phyloP scores from a whole-genome alignment of 2,888 invertebrate species.

The Mimumesa dahlbomi region DNA sequence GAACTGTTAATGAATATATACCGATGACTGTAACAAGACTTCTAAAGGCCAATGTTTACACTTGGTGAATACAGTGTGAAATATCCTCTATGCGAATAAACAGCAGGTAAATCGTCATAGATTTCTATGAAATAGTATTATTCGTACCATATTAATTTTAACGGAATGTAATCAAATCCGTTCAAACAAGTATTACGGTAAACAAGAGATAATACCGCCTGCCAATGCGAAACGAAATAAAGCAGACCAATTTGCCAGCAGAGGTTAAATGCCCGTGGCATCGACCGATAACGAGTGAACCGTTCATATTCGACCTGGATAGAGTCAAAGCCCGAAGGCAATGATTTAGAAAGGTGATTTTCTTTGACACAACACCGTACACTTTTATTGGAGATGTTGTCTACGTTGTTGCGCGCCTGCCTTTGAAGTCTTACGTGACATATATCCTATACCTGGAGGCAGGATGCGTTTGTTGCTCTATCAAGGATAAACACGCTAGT shows the following conservation, averaged over 20 bases:
- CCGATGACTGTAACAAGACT: background rate
- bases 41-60: background rate
- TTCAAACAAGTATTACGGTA: background rate
- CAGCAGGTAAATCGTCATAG: no score
- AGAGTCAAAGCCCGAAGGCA: conserved; percentile 30
- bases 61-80: no score
- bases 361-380: conserved; percentile 31
- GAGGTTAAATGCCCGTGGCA: conserved; percentile 30
- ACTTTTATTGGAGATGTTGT: conserved; percentile 31
- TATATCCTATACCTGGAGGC: conserved; percentile 49
- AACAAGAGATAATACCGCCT: background rate
- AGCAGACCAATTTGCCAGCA: conserved; percentile 7
- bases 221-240: background rate
- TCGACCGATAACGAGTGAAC: conserved; percentile 46
- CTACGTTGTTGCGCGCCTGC: conserved; percentile 43
- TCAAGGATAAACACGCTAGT: conserved; percentile 41
- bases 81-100: no score
- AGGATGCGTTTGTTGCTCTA: conserved; percentile 53
- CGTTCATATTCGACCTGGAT: conserved; percentile 33
- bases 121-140: no score
- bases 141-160: no score
- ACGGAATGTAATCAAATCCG: no score
- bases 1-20: conserved; percentile 20
- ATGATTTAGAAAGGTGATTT: conserved; percentile 58
- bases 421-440: conserved; percentile 40